Evolutionary conservation across 2,113 vertebrate species (phyloP).

Genomic region (Protobothrops flavoviridis): DNA sequence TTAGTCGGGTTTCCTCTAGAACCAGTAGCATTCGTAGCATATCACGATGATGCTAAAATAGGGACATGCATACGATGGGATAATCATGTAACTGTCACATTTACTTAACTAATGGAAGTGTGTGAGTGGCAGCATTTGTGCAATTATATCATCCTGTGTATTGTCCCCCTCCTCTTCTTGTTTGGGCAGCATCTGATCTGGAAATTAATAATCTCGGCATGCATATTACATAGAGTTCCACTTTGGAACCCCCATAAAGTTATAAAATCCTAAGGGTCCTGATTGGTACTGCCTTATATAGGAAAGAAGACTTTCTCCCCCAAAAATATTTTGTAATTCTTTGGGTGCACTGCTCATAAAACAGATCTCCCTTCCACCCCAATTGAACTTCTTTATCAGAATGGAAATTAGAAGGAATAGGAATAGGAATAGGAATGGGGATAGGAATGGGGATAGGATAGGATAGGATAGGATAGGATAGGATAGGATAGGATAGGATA

Average conservation of each 20-base stretch:
- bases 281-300: not conserved
- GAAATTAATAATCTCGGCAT: not conserved
- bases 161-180: not conserved
- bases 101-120: not conserved
- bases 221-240: not conserved
- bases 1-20: not conserved
- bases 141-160: not conserved
- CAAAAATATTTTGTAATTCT: not conserved
- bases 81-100: not conserved
- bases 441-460: not conserved
- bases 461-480: not conserved
- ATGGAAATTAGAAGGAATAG: not conserved
- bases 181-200: not conserved
- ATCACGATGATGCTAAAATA: not conserved
- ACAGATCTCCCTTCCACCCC: not conserved
- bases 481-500: not conserved
- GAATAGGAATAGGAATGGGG: not conserved
- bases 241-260: not conserved
- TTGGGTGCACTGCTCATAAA: not conserved
- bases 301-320: not conserved
- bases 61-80: not conserved
- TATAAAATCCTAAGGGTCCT: not conserved
- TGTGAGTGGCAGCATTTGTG: not conserved
- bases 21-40: not conserved
- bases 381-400: not conserved